Conservation (phyloP, 2,888 invertebrate genomes). For the Tipula unca region DNA sequence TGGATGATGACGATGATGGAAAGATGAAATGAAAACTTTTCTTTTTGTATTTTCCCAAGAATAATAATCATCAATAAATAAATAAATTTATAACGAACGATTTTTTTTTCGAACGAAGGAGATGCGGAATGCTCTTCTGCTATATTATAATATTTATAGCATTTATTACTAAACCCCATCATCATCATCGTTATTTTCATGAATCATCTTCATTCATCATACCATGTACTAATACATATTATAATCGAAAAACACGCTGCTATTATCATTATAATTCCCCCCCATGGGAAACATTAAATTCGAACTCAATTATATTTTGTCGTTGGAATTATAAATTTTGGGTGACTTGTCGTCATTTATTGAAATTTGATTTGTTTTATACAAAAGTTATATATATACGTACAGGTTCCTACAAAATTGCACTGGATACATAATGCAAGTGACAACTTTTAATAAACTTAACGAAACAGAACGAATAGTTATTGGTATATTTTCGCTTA, state of each 20-base stretch:
- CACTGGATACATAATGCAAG: too few relatives aligned
- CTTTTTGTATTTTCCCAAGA: neutral
- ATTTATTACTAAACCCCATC: neutral
- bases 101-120: neutral
- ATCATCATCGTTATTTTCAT: neutral
- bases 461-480: too few relatives aligned
- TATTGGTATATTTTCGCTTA: too few relatives aligned
- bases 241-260: neutral
- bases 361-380: constrained; percentile 1
- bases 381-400: too few relatives aligned
- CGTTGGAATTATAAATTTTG: neutral
- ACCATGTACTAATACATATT: neutral
- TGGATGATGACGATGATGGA: neutral
- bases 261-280: neutral
- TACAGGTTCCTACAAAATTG: neutral
- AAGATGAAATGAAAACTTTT: neutral
- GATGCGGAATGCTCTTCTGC: neutral
- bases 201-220: neutral
- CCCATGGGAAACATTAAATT: neutral
- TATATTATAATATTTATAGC: neutral
- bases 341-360: neutral
- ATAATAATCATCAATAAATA: neutral
- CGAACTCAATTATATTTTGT: neutral
- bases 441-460: too few relatives aligned
- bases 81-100: neutral